Base-by-base conservation (phyloP, 1,140 invertebrate species). In the Eciton burchellii region DNA sequence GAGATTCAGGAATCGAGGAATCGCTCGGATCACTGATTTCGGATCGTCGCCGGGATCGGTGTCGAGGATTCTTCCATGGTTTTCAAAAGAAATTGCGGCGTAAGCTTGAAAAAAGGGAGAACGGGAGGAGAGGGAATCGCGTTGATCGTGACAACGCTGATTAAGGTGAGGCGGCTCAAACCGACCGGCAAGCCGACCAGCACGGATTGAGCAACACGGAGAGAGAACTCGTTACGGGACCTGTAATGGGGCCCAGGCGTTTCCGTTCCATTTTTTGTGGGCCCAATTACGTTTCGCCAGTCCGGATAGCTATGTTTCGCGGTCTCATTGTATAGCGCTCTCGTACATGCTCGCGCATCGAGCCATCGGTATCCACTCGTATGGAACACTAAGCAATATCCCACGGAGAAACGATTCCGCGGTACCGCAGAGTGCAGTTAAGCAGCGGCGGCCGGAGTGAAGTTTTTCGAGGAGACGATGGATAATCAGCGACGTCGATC, bases 251-350 rank as follows among this genome's bases (percentile, higher is more conserved):
- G 84, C 85, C 88, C 83, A 68, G 82, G 52, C 85, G 77, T 92
- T 93, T 93, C 91, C 92, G 91, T 85, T 92, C 90, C 79, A 90
- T 91, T 92, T 93, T 93, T 89, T 89, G 81, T 84, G 76, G 70
- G 79, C 88, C 88, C 85, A 92, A 92, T 92, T 91, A 89, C 83
- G 79, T 86, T 90, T 88, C 76, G 84, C 84, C 83, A 85, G 86
- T 83, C 83, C 84, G 77, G 81, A 88, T 88, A 85, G 62, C 57
- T 81, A 52, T 68, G 82, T 88, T 89, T 87, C 86, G 88, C 60
- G 90, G 85, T 86, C 81, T 86, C 85, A 81, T 87, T 83, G 85
- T 83, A 70, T 49, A 43, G 47, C 47, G 74, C 41, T 71, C 65
- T 47, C 77, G 29, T 14, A 45, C 41, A 73, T 26, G 43, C 8